phyloP scores from a whole-genome alignment of 2,113 vertebrate genomes.

The Calypte anna region DNA sequence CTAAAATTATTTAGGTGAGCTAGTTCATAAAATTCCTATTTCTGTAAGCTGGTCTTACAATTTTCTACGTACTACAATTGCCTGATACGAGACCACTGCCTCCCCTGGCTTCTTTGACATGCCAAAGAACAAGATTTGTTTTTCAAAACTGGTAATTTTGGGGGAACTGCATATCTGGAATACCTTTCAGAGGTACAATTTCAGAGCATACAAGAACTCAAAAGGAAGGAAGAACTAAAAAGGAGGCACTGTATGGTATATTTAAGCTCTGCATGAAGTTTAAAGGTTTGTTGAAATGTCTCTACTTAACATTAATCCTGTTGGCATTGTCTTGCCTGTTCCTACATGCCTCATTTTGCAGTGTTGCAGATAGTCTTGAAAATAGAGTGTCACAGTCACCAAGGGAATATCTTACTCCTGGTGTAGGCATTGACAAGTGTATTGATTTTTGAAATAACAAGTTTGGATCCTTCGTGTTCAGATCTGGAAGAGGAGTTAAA shows the following conservation, averaged over 20 bases:
- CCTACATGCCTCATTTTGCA: neutral
- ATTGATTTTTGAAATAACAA: neutral
- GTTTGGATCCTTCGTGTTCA: neutral
- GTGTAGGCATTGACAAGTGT: neutral
- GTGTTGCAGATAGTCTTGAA: neutral
- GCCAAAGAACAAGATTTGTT: neutral
- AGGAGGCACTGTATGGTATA: neutral
- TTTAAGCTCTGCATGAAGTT: neutral
- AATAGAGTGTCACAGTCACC: neutral
- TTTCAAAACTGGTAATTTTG: neutral
- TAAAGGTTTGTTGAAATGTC: neutral
- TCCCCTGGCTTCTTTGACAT: neutral
- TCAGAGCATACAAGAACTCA: neutral
- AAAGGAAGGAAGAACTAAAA: neutral
- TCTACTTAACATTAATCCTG: neutral
- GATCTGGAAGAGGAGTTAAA: neutral
- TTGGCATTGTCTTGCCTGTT: neutral
- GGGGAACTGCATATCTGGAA: neutral
- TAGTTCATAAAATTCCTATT: neutral
- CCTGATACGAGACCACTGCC: neutral
- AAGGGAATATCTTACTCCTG: neutral
- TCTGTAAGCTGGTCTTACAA: neutral
- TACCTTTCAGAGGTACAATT: neutral
- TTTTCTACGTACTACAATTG: neutral
- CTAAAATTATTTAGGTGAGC: neutral